phyloP scores from a whole-genome alignment of 2,113 vertebrate genomes.

The Emydura subglobosa region DNA sequence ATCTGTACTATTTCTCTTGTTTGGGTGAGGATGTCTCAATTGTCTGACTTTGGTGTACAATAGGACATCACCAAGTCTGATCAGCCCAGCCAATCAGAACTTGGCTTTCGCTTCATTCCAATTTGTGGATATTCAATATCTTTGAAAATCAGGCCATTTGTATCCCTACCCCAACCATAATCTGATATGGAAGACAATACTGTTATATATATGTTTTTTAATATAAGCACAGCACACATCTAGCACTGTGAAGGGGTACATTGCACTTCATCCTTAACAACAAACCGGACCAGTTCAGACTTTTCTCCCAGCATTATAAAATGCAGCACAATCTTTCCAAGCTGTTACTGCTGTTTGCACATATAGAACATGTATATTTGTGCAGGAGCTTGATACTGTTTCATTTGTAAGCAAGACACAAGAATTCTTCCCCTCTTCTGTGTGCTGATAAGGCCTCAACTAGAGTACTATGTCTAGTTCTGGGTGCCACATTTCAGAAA shows the following conservation, averaged over 20 bases:
- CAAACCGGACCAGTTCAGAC: neutral
- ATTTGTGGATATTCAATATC: neutral
- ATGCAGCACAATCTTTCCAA: neutral
- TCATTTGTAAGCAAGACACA: neutral
- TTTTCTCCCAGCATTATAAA: neutral
- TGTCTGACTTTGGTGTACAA: neutral
- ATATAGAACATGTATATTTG: neutral
- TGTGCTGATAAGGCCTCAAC: too few relatives aligned
- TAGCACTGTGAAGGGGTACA: neutral
- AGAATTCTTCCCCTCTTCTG: too few relatives aligned
- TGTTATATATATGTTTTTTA: neutral
- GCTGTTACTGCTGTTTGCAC: neutral
- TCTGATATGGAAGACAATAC: neutral
- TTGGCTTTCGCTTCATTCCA: neutral
- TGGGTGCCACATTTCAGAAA: too few relatives aligned
- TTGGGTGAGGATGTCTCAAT: neutral
- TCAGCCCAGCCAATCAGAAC: neutral
- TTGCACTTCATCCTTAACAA: neutral
- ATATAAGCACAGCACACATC: neutral
- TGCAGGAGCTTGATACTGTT: neutral
- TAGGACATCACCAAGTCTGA: accelerated
- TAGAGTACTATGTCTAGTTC: too few relatives aligned
- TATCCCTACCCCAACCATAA: neutral
- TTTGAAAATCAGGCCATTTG: too few relatives aligned
- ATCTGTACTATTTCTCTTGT: neutral